Base-by-base conservation (phyloP, 1,140 invertebrate genomes). In the Orius laevigatus region DNA sequence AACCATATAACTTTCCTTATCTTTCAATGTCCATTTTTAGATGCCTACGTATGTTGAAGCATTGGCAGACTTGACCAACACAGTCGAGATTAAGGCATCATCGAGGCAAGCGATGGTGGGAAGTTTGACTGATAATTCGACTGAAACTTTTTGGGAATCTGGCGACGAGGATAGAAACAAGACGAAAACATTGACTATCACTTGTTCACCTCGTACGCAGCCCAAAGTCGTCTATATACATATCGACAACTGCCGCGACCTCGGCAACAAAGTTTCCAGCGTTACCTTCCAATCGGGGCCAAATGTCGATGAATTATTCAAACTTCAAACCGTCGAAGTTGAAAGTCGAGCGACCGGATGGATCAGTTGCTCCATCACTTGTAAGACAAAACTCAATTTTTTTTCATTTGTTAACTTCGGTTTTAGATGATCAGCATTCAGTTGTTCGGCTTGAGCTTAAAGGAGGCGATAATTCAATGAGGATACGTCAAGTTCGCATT, bases 141-240 rank as follows among this genome's bases (percentile, higher is more conserved):
- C 91, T 0, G 94, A 98, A 66, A 98, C 94, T 0, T 98, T 98
- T 65, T 98, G 94, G 94, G 94, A 98, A 67, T 95, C 90, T 50
- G 92, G 92, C 2, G 93, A 98, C 57, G 93, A 97, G 60, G 92
- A 96, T 65, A 67, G 82, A 46, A 92, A 91, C 60, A 90, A 90
- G 63, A 79, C 83, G 1, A 94, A 96, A 62, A 70, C 68, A 1
- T 71, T 86, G n/a, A 75, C 70, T 11, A 65, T 81, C 10, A 64
- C 67, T 9, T 76, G 70, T 48, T 63, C 66, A 1, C 60, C 72
- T 32, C 71, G 72, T 39, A 69, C 74, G 36, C 68, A 71, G 53
- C 78, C 79, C 1, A 70, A 70, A 39, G 71, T 84, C 47, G 62
- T 91, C 2, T 85, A 85, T 55, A 73, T 95, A 19, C 89, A 96